Percentiles rank a stretch among this genome's conserved stretches.
phyloP scores from a whole-genome alignment of 2,888 invertebrate species.

The Drosophila imparisetae region DNA sequence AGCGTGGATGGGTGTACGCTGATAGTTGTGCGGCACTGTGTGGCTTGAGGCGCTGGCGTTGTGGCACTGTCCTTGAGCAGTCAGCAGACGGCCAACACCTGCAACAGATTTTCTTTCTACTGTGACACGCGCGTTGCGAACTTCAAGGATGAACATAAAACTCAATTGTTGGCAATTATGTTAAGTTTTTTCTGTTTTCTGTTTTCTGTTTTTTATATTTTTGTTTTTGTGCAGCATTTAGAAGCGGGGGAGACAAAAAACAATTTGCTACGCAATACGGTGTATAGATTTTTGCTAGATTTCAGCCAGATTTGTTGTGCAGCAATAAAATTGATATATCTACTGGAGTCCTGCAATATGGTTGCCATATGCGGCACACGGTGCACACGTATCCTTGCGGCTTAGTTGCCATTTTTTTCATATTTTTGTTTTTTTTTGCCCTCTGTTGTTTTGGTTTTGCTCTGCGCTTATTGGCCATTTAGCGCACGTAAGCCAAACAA shows the following conservation, averaged over 20 bases:
- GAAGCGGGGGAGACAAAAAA: slow-evolving; percentile 6
- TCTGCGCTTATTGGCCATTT: slow-evolving; percentile 79
- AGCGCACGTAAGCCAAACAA: slow-evolving; percentile 74
- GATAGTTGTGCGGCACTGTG: slow-evolving; percentile 5
- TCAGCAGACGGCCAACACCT: slow-evolving; percentile 40
- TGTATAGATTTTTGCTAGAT: not conserved
- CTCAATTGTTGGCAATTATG: slow-evolving; percentile 70
- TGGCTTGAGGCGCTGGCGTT: slow-evolving; percentile 18
- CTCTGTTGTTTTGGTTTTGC: slow-evolving; percentile 10
- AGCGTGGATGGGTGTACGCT: not conserved
- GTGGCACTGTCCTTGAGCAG: slow-evolving; percentile 43
- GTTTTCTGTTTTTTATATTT: slow-evolving; percentile 7
- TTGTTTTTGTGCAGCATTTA: slow-evolving; percentile 7
- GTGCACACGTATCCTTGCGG: slow-evolving; percentile 50
- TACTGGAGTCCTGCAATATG: slow-evolving; percentile 63
- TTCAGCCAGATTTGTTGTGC: slow-evolving; percentile 39
- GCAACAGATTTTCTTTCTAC: slow-evolving; percentile 22
- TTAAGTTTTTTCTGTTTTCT: slow-evolving; percentile 19
- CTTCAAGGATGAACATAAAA: slow-evolving; percentile 67
- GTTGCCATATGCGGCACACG: slow-evolving; percentile 55
- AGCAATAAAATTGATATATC: slow-evolving; percentile 81
- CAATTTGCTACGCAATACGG: slow-evolving; percentile 64
- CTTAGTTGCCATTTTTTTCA: slow-evolving; percentile 62
- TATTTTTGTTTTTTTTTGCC: slow-evolving; percentile 13
- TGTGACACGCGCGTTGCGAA: slow-evolving; percentile 55